A percentile compares a stretch with the other conserved stretches of the same genome.
phyloP scores from a whole-genome alignment of 2,888 invertebrate genomes.

The Lasius fuliginosus region DNA sequence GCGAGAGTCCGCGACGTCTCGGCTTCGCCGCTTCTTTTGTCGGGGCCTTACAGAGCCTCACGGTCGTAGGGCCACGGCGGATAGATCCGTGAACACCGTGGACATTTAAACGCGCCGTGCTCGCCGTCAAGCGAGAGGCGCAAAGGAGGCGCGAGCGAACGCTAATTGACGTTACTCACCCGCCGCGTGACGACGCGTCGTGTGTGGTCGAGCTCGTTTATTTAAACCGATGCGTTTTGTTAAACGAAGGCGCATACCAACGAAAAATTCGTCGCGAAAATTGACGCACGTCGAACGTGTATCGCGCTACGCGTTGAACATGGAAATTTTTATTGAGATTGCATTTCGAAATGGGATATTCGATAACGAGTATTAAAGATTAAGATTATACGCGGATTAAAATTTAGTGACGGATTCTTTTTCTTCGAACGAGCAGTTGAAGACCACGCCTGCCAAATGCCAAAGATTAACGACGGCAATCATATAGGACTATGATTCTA shows the following conservation, averaged over 20 bases:
- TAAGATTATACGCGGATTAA: not conserved
- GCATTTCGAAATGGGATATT: not conserved
- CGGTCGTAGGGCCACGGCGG: conserved; percentile 28
- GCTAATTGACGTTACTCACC: conserved; percentile 72
- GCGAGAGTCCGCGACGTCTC: conserved; percentile 68
- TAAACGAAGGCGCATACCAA: not conserved
- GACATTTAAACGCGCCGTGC: conserved; percentile 63
- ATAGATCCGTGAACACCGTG: conserved; percentile 66
- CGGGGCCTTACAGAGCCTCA: not conserved
- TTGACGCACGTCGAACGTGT: not conserved
- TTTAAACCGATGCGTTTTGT: conserved; percentile 7
- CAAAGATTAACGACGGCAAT: not conserved
- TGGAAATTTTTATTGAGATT: not conserved
- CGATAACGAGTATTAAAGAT: not conserved
- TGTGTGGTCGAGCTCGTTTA: conserved; percentile 69
- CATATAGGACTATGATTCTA: not conserved
- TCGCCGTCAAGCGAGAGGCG: conserved; percentile 51
- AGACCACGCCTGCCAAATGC: not conserved
- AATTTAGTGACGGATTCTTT: not conserved
- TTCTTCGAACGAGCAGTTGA: not conserved
- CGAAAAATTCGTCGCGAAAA: conserved; percentile 2
- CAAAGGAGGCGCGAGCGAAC: conserved; percentile 67
- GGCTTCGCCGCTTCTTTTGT: conserved; percentile 57
- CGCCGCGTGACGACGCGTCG: conserved; percentile 57
- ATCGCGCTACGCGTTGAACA: not conserved